A percentile compares a stretch with the other conserved stretches of the same genome.
Evolutionary conservation across 1,140 invertebrate genomes (phyloP).

Genomic region (Archegozetes longisetosus): DNA sequence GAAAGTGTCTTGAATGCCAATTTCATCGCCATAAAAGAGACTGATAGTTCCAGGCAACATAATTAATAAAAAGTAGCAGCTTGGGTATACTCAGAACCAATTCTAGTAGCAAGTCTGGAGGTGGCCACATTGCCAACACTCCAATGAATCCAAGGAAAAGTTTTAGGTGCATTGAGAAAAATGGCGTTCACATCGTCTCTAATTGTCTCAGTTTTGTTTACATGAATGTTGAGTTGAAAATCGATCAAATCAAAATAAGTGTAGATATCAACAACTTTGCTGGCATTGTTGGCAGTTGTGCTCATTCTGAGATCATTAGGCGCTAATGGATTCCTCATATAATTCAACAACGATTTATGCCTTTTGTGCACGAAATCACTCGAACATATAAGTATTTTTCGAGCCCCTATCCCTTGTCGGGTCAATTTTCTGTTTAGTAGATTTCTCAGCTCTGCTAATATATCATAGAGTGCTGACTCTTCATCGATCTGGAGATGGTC

Average conservation of each 20-base stretch:
- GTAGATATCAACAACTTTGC: constrained; percentile 30
- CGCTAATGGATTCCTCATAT: background rate
- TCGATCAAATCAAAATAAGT: constrained; percentile 51
- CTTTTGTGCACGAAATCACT: background rate
- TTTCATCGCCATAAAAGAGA: constrained; percentile 66
- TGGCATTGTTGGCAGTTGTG: background rate
- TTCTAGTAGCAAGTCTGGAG: constrained; percentile 34
- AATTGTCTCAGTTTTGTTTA: constrained; percentile 7
- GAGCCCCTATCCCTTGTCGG: background rate
- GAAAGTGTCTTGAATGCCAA: constrained; percentile 29
- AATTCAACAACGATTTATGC: background rate
- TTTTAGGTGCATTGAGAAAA: constrained; percentile 8
- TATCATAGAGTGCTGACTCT: background rate
- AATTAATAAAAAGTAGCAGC: constrained; percentile 48
- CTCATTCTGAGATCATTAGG: background rate
- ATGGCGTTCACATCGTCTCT: constrained; percentile 13
- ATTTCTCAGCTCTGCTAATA: background rate
- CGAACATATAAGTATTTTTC: constrained; percentile 10
- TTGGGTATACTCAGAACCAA: constrained; percentile 38
- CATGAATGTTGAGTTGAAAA: constrained; percentile 39
- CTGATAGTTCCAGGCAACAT: constrained; percentile 59
- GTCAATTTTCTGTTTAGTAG: background rate
- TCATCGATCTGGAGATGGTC: constrained; percentile 33
- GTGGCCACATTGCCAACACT: constrained; percentile 44
- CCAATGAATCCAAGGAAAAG: constrained; percentile 41